phyloP scores from a whole-genome alignment of 64 coral and sea anemone genomes.

The Dendronephthya gigantea region DNA sequence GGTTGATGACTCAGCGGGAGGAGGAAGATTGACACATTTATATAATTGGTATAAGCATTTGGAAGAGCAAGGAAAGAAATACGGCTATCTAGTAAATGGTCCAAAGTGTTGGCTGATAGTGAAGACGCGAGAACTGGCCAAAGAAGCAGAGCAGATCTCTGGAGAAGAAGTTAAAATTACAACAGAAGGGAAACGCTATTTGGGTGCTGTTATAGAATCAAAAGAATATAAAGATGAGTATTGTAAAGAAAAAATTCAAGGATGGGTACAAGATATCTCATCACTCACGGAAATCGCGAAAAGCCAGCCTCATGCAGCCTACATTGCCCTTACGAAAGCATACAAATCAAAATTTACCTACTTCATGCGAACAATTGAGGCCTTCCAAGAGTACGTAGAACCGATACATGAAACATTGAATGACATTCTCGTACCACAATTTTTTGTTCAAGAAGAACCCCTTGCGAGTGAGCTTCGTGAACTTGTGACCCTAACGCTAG shows the following conservation, averaged over 20 bases:
- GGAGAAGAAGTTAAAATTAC: neutral
- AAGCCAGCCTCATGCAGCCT: neutral
- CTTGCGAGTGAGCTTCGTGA: neutral
- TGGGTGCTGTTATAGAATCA: neutral
- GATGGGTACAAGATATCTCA: neutral
- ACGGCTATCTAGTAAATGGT: neutral
- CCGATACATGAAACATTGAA: neutral
- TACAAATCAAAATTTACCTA: too few relatives aligned
- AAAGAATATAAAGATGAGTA: neutral
- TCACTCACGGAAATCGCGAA: neutral
- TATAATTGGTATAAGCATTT: neutral
- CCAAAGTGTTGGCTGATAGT: neutral
- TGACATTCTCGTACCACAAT: neutral
- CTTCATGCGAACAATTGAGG: neutral
- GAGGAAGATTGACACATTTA: neutral
- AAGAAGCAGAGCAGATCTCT: neutral
- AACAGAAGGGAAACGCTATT: neutral
- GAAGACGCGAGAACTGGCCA: neutral
- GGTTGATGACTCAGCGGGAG: neutral
- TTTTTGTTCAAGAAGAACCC: neutral
- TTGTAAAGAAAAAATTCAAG: neutral
- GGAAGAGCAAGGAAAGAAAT: neutral
- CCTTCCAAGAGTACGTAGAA: neutral
- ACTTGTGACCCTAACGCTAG: neutral
- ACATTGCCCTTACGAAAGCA: neutral